These are phyloP conservation scores for Octonoba sinensis DNA, from an alignment of 2,888 invertebrate species.

Conservation along the genomic window DNA sequence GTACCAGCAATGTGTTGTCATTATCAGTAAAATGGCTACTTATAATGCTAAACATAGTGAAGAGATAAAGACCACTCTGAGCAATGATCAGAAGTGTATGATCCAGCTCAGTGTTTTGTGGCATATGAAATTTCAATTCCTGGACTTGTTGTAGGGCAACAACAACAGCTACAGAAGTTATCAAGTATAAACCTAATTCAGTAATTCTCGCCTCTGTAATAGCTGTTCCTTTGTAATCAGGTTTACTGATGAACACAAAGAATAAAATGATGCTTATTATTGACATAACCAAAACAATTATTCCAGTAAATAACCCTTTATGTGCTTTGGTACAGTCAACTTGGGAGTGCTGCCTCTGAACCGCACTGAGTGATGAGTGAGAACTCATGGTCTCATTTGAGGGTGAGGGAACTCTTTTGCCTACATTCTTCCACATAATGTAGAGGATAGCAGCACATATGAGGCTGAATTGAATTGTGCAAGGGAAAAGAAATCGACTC, in stretches of 20 bases:
- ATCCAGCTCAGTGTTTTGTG: slow-evolving; percentile 85
- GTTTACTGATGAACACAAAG: slow-evolving; percentile 83
- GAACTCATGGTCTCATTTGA: background rate
- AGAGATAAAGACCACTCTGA: slow-evolving; percentile 93
- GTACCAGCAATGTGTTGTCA: slow-evolving; percentile 78
- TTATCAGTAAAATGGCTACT: slow-evolving; percentile 81
- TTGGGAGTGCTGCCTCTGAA: slow-evolving; percentile 19
- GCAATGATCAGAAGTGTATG: slow-evolving; percentile 92
- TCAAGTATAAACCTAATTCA: slow-evolving; percentile 86
- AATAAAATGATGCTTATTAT: slow-evolving; percentile 92
- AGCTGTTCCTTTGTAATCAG: slow-evolving; percentile 83
- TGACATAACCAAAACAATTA: slow-evolving; percentile 86
- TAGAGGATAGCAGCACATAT: slow-evolving; percentile 95
- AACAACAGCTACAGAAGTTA: slow-evolving; percentile 86
- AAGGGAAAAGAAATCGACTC: slow-evolving; percentile 93
- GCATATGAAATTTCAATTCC: slow-evolving; percentile 85
- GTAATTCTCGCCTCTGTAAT: slow-evolving; percentile 91
- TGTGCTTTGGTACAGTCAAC: slow-evolving; percentile 95
- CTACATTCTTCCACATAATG: slow-evolving; percentile 92
- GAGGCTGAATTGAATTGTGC: slow-evolving; percentile 93
- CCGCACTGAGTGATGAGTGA: slow-evolving; percentile 4
- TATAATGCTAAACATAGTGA: slow-evolving; percentile 92
- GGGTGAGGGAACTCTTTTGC: slow-evolving; percentile 16
- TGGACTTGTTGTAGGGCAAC: slow-evolving; percentile 88
- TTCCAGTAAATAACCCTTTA: slow-evolving; percentile 91